A percentile compares a stretch with the other conserved stretches of the same genome.
phyloP scores from a whole-genome alignment of 2,888 invertebrate species.

The Polymixis flavicincta region DNA sequence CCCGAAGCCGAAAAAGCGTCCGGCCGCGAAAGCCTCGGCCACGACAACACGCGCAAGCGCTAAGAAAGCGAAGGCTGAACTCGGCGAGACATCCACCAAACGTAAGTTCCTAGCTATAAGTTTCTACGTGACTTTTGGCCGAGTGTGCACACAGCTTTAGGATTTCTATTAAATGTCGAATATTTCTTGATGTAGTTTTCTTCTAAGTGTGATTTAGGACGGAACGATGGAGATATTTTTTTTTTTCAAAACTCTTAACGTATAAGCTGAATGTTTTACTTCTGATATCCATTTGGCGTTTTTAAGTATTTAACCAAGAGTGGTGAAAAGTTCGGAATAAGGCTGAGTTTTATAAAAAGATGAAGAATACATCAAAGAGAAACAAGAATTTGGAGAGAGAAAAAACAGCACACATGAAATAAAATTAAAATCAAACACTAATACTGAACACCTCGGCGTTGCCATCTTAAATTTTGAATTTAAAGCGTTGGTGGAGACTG shows the following conservation, averaged over 20 bases:
- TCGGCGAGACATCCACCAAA: constrained; percentile 79
- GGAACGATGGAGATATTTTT: neutral
- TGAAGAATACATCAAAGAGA: neutral
- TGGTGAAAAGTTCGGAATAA: neutral
- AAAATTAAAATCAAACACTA: neutral
- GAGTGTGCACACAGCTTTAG: constrained; percentile 71
- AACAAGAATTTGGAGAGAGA: neutral
- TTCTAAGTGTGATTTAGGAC: constrained; percentile 16
- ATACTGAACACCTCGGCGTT: neutral
- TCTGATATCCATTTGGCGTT: neutral
- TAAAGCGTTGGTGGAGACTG: neutral
- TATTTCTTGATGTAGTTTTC: neutral
- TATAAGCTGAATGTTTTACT: neutral
- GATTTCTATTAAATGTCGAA: constrained; percentile 2
- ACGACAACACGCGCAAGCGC: constrained; percentile 73
- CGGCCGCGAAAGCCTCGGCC: constrained; percentile 69
- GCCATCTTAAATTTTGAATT: neutral
- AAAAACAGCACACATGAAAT: neutral
- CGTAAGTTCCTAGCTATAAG: constrained; percentile 81
- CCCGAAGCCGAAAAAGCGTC: constrained; percentile 79
- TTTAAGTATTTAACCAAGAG: neutral
- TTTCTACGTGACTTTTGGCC: constrained; percentile 65
- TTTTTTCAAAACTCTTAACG: neutral
- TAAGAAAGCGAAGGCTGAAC: constrained; percentile 78
- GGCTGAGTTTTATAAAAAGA: neutral